phyloP scores from a whole-genome alignment of 2,888 invertebrate species.

The Gryllus longicercus region DNA sequence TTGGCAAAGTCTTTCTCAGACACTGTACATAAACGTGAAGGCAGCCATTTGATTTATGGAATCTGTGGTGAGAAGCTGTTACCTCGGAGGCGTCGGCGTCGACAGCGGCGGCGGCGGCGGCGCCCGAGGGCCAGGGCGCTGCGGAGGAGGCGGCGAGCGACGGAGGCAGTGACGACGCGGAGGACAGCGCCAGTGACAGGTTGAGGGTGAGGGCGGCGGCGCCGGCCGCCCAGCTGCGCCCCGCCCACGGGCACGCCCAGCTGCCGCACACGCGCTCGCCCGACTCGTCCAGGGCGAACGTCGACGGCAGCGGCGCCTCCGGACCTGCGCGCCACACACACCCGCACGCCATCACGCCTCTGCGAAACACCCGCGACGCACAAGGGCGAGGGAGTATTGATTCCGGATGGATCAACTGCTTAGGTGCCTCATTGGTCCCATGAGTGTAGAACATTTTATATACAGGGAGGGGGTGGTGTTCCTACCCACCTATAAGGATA shows the following conservation, averaged over 20 bases:
- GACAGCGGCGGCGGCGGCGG: conserved; percentile 45
- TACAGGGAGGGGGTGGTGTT: too few relatives aligned
- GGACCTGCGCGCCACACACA: not conserved
- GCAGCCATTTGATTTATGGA: too few relatives aligned
- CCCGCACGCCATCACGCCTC: not conserved
- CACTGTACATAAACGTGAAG: too few relatives aligned
- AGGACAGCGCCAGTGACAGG: too few relatives aligned
- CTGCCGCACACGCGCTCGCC: conserved; percentile 59
- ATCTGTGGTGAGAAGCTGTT: not conserved
- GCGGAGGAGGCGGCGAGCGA: conserved; percentile 49
- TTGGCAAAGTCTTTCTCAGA: too few relatives aligned
- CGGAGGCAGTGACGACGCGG: conserved; percentile 45
- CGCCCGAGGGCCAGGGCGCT: conserved; percentile 49
- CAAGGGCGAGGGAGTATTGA: too few relatives aligned
- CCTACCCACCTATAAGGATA: too few relatives aligned
- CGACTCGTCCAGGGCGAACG: conserved; percentile 38
- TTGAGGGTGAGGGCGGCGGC: not conserved
- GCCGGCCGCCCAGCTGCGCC: conserved; percentile 18
- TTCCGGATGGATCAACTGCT: too few relatives aligned
- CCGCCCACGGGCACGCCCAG: conserved; percentile 52
- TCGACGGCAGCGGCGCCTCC: not conserved
- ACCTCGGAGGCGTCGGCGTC: conserved; percentile 47
- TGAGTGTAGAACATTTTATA: too few relatives aligned
- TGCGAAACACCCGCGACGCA: too few relatives aligned
- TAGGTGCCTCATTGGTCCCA: too few relatives aligned